Conservation (phyloP, 2,888 invertebrate species). For the Cataglyphis livida region DNA sequence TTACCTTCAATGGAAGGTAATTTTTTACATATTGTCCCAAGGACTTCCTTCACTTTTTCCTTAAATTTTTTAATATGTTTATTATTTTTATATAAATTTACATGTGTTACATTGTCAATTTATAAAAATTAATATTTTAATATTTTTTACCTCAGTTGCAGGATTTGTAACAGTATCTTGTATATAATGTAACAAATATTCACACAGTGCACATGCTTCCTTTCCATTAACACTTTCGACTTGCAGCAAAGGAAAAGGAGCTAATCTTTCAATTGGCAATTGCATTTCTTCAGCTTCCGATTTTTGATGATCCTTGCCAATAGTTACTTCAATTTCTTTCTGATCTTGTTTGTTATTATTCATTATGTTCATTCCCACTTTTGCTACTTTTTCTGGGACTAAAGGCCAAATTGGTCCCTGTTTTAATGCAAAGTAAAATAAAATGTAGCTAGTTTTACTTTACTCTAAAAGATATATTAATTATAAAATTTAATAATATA, state of each 20-base stretch:
- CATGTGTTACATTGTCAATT: not conserved
- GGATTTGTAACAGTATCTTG: slow-evolving; percentile 91
- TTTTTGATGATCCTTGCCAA: slow-evolving; percentile 45
- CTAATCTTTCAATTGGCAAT: slow-evolving; percentile 87
- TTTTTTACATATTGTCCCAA: slow-evolving; percentile 90
- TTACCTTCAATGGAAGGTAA: slow-evolving; percentile 89
- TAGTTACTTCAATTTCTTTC: slow-evolving; percentile 46
- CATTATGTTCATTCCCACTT: slow-evolving; percentile 66
- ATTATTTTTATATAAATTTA: not conserved
- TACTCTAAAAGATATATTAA: slow-evolving; percentile 13
- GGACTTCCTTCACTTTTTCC: slow-evolving; percentile 89
- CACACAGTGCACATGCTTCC: slow-evolving; percentile 91
- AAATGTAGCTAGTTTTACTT: slow-evolving; percentile 21
- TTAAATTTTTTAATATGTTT: slow-evolving; percentile 88
- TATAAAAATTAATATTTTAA: slow-evolving; percentile 6
- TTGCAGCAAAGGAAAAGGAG: slow-evolving; percentile 68
- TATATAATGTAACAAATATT: slow-evolving; percentile 93
- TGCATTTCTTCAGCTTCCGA: slow-evolving; percentile 83
- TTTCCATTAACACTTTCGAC: slow-evolving; percentile 84
- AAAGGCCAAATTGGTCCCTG: slow-evolving; percentile 88
- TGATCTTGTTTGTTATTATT: slow-evolving; percentile 22
- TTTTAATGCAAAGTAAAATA: slow-evolving; percentile 20
- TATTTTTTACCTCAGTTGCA: slow-evolving; percentile 87
- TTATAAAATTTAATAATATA: slow-evolving; percentile 21
- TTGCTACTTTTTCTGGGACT: slow-evolving; percentile 84